These are phyloP conservation scores for Tapirus terrestris DNA, from an alignment of 2,113 vertebrate genomes.

Conservation along the genomic window DNA sequence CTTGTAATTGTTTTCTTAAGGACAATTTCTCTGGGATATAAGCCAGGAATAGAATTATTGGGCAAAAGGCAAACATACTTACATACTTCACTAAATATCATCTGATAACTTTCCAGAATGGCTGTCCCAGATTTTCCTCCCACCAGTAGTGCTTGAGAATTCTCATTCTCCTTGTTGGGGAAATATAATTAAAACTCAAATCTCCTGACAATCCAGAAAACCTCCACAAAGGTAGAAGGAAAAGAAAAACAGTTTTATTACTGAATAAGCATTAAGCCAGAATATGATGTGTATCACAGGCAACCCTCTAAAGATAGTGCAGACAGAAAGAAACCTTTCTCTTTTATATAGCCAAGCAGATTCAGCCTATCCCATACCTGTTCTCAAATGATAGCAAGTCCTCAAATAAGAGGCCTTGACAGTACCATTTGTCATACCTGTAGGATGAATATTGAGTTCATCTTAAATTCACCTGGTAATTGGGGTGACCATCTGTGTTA, in stretches of 20 bases:
- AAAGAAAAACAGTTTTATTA: neutral
- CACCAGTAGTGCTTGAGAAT: neutral
- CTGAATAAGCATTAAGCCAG: neutral
- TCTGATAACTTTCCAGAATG: neutral
- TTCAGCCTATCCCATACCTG: neutral
- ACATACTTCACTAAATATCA: neutral
- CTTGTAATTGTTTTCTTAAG: constrained; percentile 1
- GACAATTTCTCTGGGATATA: neutral
- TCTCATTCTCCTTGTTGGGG: neutral
- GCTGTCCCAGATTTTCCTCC: neutral
- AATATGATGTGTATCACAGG: neutral
- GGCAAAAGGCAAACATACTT: neutral
- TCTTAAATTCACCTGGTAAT: neutral
- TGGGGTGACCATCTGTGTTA: neutral
- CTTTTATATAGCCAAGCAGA: neutral
- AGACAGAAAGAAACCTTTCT: neutral
- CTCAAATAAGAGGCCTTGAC: neutral
- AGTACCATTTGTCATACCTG: neutral
- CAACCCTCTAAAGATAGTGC: neutral
- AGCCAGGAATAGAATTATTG: neutral
- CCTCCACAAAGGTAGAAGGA: neutral
- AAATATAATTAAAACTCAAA: constrained; percentile 1
- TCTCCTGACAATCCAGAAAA: neutral
- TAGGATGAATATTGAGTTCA: neutral
- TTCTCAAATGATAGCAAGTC: neutral